Base-by-base conservation (phyloP, 2,113 vertebrate genomes). In the Rafetus swinhoei region DNA sequence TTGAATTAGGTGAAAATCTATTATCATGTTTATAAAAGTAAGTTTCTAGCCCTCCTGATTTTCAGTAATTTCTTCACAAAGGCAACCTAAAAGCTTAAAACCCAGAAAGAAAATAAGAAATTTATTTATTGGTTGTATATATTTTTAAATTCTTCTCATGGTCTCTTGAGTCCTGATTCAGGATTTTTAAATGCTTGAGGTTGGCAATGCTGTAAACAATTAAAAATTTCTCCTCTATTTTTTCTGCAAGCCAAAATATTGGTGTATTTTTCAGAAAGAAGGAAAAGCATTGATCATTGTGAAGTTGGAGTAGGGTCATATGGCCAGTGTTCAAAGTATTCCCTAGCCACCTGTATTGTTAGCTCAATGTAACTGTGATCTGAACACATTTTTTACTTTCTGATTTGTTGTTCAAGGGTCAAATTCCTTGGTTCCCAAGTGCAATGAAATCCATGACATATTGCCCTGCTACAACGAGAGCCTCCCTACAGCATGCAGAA, bases 351-450 rank as follows among this genome's bases (percentile, higher is more conserved):
- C 90, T 96, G 95, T 95, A 93, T 90, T 94, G 76, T 88, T 95
- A 94, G 45, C 85, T 97, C 82, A 86, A 50, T n/a, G 84, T 90
- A 74, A 81, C 93, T 92, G 57, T 82, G 87, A 95, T 90, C 72
- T 9, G 52, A 95, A 87, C 0, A 7, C 84, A 55, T 90, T 92
- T 95, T 97, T 97, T 97, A n/a, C 89, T 95, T 87, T 52, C 19
- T 93, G 87, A 97, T 98, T 83, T 94, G 96, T 95, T 97, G 95
- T 92, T 93, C 93, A 94, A 69, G 93, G 97, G 97, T 98, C 97
- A 98, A 95, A 97, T 98, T 97, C 97, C 89, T 97, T 89, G 72
- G 53, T 94, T 97, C 91, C 84, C 88, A 90, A 74, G 93, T 1
- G 82, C 95, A 97, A 86, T 96, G 94, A 98, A 97, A 96, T 82